Evolutionary conservation across 2,113 vertebrate species (phyloP).

Genomic region (Gallinago jamesoni): DNA sequence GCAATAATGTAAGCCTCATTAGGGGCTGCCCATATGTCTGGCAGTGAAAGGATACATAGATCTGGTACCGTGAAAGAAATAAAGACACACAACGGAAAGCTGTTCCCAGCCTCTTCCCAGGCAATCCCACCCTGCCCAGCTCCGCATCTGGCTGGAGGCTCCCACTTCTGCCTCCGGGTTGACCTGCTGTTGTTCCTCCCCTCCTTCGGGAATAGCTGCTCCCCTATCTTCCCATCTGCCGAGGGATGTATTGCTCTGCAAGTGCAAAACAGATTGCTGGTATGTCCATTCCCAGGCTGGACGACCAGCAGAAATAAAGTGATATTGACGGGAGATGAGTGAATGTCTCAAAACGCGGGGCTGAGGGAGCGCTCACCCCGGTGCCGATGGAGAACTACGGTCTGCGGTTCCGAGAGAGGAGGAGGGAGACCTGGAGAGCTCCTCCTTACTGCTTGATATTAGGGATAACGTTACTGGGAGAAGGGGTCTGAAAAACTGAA

Average conservation of each 20-base stretch:
- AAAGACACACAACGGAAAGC: not conserved
- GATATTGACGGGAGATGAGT: not conserved
- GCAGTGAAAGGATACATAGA: not conserved
- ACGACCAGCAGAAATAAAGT: not conserved
- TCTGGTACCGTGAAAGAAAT: not conserved
- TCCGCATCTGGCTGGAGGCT: not conserved
- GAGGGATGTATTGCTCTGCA: not conserved
- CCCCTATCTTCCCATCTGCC: not conserved
- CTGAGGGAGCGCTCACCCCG: not conserved
- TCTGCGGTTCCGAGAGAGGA: not conserved
- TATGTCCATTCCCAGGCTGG: not conserved
- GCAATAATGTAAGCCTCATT: conserved; percentile 61
- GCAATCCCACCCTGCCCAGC: not conserved
- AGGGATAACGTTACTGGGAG: not conserved
- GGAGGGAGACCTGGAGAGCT: not conserved
- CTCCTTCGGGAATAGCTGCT: not conserved
- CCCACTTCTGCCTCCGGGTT: not conserved
- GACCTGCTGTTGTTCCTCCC: not conserved
- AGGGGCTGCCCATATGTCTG: conserved; percentile 39
- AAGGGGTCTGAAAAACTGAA: not conserved
- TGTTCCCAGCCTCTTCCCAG: not conserved
- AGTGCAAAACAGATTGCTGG: not conserved
- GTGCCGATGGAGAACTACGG: not conserved
- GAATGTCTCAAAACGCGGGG: not conserved
- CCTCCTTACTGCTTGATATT: not conserved